Evolutionary conservation across 2,113 vertebrate genomes (phyloP).

Genomic region (rabbit (Oryctolagus cuniculus)): DNA sequence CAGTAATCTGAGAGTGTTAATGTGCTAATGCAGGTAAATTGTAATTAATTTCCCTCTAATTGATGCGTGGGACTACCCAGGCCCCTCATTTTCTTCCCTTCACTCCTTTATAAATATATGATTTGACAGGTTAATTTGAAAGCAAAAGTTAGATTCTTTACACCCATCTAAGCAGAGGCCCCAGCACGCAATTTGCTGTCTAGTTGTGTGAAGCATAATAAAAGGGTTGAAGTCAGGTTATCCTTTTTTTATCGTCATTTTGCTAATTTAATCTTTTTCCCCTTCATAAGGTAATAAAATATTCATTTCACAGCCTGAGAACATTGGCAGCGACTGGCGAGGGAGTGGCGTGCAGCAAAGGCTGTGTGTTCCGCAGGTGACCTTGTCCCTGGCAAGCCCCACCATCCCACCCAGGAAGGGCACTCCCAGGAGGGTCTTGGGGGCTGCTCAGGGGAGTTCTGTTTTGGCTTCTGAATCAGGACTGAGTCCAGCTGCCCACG

Average conservation of each 20-base stretch:
- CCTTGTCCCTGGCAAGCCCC: background rate
- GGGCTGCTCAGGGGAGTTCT: background rate
- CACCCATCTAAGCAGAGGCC: constrained; percentile 86
- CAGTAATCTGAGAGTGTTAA: constrained; percentile 82
- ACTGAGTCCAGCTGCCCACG: background rate
- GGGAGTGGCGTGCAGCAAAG: background rate
- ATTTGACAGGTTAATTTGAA: constrained; percentile 91
- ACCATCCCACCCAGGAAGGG: accelerated
- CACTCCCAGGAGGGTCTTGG: accelerated
- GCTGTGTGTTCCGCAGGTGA: background rate
- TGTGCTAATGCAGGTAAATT: constrained; percentile 84
- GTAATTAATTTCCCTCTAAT: constrained; percentile 90
- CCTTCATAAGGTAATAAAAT: constrained; percentile 84
- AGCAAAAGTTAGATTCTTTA: constrained; percentile 88
- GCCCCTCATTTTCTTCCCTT: constrained; percentile 88
- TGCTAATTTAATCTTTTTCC: constrained; percentile 75
- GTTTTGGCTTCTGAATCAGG: background rate
- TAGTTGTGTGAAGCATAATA: constrained; percentile 84
- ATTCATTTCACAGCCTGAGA: constrained; percentile 84
- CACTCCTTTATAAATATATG: constrained; percentile 86
- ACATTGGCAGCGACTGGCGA: constrained; percentile 76
- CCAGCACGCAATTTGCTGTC: constrained; percentile 81
- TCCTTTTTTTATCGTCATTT: constrained; percentile 80
- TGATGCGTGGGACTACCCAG: constrained; percentile 87
- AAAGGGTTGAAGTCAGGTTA: constrained; percentile 88